Conservation (phyloP, 1,140 invertebrate genomes). For the Bombus breviceps region DNA sequence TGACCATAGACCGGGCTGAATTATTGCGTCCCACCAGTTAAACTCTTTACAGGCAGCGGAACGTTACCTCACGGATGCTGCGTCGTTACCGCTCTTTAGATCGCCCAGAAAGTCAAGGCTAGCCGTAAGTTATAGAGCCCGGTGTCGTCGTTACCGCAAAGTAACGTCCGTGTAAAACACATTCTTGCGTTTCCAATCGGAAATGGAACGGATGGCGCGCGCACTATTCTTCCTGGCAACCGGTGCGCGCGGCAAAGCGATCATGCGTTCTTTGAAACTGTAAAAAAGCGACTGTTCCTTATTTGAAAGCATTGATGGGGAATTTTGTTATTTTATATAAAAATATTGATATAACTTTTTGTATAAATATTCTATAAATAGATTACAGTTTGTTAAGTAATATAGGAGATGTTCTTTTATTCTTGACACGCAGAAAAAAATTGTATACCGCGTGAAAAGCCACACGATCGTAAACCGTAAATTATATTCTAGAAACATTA, state of each 20-base stretch:
- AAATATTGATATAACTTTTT: background rate
- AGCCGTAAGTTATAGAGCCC: conserved; percentile 56
- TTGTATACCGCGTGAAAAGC: too few relatives aligned
- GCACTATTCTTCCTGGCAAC: background rate
- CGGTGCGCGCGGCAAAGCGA: background rate
- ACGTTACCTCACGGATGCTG: conserved; percentile 48
- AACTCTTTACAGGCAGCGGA: conserved; percentile 64
- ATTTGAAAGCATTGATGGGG: too few relatives aligned
- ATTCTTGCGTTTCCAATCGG: conserved; percentile 43
- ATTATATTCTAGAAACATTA: too few relatives aligned
- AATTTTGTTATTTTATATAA: too few relatives aligned
- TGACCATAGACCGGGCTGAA: conserved; percentile 64
- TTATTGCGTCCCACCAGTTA: conserved; percentile 64
- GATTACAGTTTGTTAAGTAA: too few relatives aligned
- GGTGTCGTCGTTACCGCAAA: conserved; percentile 45
- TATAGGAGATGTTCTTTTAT: too few relatives aligned
- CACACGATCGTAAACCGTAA: too few relatives aligned
- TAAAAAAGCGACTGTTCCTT: background rate
- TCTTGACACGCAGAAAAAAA: too few relatives aligned
- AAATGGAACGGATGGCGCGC: background rate
- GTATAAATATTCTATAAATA: too few relatives aligned
- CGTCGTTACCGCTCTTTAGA: conserved; percentile 52
- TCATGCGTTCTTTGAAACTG: background rate
- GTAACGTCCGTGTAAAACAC: conserved; percentile 37
- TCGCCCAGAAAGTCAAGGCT: conserved; percentile 40